These are phyloP conservation scores for Cataglyphis hispanica DNA, from an alignment of 1,140 invertebrate genomes.

Conservation along the genomic window DNA sequence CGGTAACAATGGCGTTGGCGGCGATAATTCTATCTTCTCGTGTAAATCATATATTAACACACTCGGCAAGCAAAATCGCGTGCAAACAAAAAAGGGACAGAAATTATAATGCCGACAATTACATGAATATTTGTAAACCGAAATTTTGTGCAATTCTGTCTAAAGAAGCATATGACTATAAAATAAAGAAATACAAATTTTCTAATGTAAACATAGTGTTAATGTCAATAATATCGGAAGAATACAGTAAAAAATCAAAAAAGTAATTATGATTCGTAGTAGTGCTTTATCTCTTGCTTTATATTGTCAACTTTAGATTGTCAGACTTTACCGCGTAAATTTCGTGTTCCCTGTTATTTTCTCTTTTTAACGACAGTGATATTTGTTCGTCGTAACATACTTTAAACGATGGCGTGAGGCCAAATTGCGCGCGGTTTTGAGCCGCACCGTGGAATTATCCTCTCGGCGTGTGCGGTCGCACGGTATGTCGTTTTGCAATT, in stretches of 20 bases:
- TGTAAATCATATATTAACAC: slow-evolving; percentile 54
- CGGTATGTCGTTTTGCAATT: slow-evolving; percentile 71
- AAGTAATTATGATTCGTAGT: neutral
- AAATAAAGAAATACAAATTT: slow-evolving; percentile 55
- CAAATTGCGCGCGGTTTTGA: slow-evolving; percentile 56
- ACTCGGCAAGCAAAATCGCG: slow-evolving; percentile 18
- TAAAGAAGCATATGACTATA: neutral
- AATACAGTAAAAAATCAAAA: too few relatives aligned
- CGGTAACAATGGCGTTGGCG: neutral
- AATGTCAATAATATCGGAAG: neutral
- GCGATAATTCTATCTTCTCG: slow-evolving; percentile 48
- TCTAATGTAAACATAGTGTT: slow-evolving; percentile 30
- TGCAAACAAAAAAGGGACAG: neutral
- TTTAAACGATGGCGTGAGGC: slow-evolving; percentile 58
- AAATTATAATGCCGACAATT: slow-evolving; percentile 41
- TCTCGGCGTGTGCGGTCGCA: slow-evolving; percentile 56
- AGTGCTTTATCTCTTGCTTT: too few relatives aligned
- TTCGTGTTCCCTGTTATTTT: neutral
- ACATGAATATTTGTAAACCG: too few relatives aligned
- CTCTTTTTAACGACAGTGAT: neutral
- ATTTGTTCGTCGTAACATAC: slow-evolving; percentile 37
- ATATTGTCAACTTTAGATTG: too few relatives aligned
- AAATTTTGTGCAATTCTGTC: slow-evolving; percentile 3
- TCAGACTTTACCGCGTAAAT: neutral
- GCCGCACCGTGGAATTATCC: slow-evolving; percentile 47